Conservation (phyloP, 2,797 vertebrate genomes). For the Dryobates pubescens region DNA sequence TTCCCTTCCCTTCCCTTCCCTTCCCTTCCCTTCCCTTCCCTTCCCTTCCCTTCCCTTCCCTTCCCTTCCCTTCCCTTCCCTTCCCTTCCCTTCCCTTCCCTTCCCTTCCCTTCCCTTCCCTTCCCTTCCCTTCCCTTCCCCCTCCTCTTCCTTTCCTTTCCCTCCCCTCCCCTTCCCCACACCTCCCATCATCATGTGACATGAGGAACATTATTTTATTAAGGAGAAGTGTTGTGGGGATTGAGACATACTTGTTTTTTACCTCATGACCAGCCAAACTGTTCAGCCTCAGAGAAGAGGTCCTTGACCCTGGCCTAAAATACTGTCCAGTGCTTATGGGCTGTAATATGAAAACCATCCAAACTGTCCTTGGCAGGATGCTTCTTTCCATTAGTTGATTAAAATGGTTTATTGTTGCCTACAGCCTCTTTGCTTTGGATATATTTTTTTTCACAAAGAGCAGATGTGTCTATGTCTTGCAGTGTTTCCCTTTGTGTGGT, state of each 20-base stretch:
- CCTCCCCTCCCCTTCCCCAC: too few species aligned
- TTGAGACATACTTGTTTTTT: background rate
- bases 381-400: conserved; percentile 61
- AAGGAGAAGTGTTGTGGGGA: background rate
- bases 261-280: background rate
- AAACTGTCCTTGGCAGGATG: conserved; percentile 52
- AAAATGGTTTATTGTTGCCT: conserved; percentile 67
- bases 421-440: background rate
- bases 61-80: too few species aligned
- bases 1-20: too few species aligned
- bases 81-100: too few species aligned
- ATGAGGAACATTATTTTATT: background rate
- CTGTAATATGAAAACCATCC: conserved; percentile 58
- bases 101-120: too few species aligned
- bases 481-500: background rate
- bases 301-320: conserved; percentile 30
- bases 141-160: too few species aligned
- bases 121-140: too few species aligned
- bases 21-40: too few species aligned
- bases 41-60: too few species aligned
- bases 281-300: conserved; percentile 14
- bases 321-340: background rate
- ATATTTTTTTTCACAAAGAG: conserved; percentile 5
- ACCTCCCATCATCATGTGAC: background rate
- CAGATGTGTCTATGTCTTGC: background rate